Evolutionary conservation across 2,113 vertebrate species (phyloP), one percentile per base, ranked within the genome.

Genomic region (Plecturocebus donacophilus): DNA sequence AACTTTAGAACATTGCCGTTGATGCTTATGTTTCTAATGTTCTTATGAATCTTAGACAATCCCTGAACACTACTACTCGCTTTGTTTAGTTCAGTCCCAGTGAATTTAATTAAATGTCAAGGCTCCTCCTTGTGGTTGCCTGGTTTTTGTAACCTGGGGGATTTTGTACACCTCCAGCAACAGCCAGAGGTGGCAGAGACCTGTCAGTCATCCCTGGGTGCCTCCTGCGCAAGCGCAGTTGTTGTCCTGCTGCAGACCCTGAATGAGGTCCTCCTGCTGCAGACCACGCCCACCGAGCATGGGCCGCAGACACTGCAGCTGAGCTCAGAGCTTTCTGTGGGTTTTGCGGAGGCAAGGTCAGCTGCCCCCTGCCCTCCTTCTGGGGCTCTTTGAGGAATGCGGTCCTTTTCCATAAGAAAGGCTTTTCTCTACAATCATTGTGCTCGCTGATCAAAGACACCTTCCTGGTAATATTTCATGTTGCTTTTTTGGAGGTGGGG

Each of bases 241-340:
- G 47, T 8, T 6, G 12, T 14, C 61, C 12, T 64, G 27, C 61
- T 64, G 61, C 27, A 2, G 27, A 30, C 19, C 6, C 2, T 30
- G 52, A 5, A 25, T 21, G 14, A 3, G 0, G 16, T 2, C 14
- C 5, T 6, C 32, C 68, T 4, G 14, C 56, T 25, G 19, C 2
- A 10, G 40, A 30, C 40, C 19, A 58, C 13, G 13, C 84, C 71
- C 56, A 40, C 7, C 4, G 17, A 11, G 19, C 47, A 68, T 8
- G 17, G 86, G 38, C 61, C 27, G 45, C 40, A 3, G 12, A 19
- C 10, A 8, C 56, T 1, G 12, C 52, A 1, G 9, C 68, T 2
- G 38, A 61, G 75, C 30, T 13, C n/a, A 13, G 38, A 25, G 30
- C 47, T 12, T 13, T 4, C 40, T 21, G 32, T 79, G 20, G 64